These are phyloP conservation scores for Tauraco hartlaubi DNA, from an alignment of 2,797 vertebrate species.

Conservation along the genomic window DNA sequence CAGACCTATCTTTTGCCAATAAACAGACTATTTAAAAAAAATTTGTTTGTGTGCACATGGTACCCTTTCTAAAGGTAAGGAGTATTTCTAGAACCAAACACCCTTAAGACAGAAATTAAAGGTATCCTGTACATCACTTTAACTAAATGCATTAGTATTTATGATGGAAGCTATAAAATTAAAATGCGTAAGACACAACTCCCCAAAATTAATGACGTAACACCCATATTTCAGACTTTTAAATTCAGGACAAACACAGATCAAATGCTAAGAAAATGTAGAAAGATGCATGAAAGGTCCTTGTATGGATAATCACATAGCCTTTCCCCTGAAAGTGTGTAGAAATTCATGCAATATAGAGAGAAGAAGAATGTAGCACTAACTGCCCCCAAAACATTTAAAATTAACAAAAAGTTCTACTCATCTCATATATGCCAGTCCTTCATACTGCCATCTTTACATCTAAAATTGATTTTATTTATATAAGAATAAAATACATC, in stretches of 20 bases:
- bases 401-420: neutral
- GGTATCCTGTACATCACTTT: neutral
- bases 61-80: neutral
- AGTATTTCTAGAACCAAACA: neutral
- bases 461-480: neutral
- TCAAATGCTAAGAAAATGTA: neutral
- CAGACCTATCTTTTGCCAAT: neutral
- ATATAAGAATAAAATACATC: neutral
- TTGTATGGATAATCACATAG: neutral
- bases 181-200: neutral
- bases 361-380: neutral
- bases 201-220: neutral
- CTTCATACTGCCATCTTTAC: neutral
- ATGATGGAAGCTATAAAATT: neutral
- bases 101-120: neutral
- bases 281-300: neutral
- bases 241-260: neutral
- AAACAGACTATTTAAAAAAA: neutral
- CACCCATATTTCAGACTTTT: neutral
- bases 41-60: neutral
- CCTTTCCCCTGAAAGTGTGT: neutral
- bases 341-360: neutral
- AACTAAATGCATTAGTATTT: neutral
- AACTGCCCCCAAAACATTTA: neutral
- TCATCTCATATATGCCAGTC: neutral